These are phyloP conservation scores for Syngnathus rostellatus DNA, from an alignment of 2,797 vertebrate genomes.

Conservation along the genomic window DNA sequence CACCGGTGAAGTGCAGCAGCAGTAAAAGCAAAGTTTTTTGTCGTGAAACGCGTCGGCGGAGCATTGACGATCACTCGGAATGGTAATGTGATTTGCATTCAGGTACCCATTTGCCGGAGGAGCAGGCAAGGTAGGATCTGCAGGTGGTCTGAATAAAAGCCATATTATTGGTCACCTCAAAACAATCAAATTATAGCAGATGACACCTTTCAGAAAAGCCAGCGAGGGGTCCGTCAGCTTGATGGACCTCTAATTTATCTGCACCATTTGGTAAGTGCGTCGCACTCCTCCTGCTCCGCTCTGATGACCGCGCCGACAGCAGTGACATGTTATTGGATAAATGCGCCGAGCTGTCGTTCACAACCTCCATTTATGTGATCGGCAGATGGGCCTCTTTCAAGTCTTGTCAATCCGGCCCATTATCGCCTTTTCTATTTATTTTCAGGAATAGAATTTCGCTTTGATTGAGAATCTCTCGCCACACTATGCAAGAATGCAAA, in stretches of 20 bases:
- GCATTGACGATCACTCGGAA: conserved; percentile 25
- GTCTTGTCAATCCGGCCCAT: conserved; percentile 40
- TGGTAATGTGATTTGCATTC: conserved; percentile 23
- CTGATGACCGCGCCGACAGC: conserved; percentile 57
- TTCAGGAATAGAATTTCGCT: conserved; percentile 10
- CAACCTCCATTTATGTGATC: conserved; percentile 57
- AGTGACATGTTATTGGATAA: conserved; percentile 63
- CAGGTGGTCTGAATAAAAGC: conserved; percentile 64
- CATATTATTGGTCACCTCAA: conserved; percentile 59
- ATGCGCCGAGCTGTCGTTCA: conserved; percentile 44
- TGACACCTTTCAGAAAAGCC: conserved; percentile 68
- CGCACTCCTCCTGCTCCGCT: conserved; percentile 53
- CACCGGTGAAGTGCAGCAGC: too few relatives aligned
- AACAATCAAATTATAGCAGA: conserved; percentile 71
- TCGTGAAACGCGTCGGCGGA: background rate
- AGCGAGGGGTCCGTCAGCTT: conserved; percentile 63
- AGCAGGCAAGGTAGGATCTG: conserved; percentile 28
- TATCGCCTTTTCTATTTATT: conserved; percentile 26
- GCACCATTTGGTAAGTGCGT: conserved; percentile 61
- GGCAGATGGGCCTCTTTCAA: conserved; percentile 49
- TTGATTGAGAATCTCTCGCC: background rate
- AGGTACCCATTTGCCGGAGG: conserved; percentile 31
- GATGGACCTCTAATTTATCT: conserved; percentile 67
- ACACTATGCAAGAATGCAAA: too few relatives aligned
- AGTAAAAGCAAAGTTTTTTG: background rate